These are phyloP conservation scores for Enhydra lutris DNA, from an alignment of 2,113 vertebrate species.

Conservation along the genomic window DNA sequence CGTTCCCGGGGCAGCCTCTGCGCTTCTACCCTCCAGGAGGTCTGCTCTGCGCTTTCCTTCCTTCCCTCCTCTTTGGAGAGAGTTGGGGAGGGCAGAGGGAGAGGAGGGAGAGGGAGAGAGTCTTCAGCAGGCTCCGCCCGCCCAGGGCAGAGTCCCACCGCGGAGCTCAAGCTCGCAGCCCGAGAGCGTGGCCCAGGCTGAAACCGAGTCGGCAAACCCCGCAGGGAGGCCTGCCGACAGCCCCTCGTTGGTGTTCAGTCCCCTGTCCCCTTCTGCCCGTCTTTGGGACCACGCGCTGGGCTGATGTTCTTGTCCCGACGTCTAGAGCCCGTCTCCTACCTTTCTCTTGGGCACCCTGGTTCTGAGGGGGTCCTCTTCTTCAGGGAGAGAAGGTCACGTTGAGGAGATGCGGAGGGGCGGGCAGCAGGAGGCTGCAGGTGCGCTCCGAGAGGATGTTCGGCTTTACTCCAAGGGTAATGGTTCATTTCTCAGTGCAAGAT, in stretches of 20 bases:
- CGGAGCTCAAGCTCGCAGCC: neutral
- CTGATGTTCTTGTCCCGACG: no score
- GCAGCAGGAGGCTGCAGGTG: neutral
- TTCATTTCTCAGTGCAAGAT: neutral
- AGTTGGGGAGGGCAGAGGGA: neutral
- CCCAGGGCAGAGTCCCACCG: neutral
- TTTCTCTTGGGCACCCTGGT: no score
- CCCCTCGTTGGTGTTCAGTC: rapidly evolving
- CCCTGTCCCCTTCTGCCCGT: rapidly evolving
- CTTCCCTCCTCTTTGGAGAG: neutral
- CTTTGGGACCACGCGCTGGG: neutral
- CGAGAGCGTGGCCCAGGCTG: neutral
- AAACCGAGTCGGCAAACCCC: neutral
- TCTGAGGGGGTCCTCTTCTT: neutral
- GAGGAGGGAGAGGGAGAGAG: neutral
- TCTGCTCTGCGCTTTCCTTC: neutral
- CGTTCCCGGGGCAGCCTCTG: neutral
- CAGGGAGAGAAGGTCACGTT: neutral
- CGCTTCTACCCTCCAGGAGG: rapidly evolving
- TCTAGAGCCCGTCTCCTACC: rapidly evolving
- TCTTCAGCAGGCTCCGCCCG: neutral
- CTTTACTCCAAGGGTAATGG: neutral
- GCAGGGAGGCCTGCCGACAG: no score
- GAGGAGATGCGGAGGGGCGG: no score
- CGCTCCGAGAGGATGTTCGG: neutral